A percentile compares a stretch with the other conserved stretches of the same genome.
These are phyloP conservation scores for Paradoxurus hermaphroditus DNA, from an alignment of 2,113 vertebrate species.

Conservation along the genomic window DNA sequence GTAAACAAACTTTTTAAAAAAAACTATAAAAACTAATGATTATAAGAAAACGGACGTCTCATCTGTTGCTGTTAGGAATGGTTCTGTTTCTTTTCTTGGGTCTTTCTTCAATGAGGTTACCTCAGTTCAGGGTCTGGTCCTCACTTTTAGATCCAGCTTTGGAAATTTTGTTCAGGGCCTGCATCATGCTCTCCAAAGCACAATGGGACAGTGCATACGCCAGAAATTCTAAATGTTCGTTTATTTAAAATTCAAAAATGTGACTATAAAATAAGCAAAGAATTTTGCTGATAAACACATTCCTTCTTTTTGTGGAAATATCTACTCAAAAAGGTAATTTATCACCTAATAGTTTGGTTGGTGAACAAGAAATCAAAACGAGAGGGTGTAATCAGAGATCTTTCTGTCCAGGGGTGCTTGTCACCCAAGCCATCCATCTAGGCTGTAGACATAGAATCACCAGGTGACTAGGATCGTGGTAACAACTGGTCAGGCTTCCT, in stretches of 20 bases:
- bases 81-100: neutral
- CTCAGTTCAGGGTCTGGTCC: neutral
- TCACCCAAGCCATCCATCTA: neutral
- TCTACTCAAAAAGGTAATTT: neutral
- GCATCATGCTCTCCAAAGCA: neutral
- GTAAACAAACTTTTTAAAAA: no score
- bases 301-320: neutral
- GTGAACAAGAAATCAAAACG: neutral
- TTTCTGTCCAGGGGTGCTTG: neutral
- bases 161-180: neutral
- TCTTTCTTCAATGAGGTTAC: neutral
- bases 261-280: neutral
- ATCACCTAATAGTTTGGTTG: neutral
- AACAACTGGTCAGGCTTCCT: no score
- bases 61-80: neutral
- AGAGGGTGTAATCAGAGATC: neutral
- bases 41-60: neutral
- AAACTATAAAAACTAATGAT: no score
- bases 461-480: neutral
- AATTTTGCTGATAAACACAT: neutral
- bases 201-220: neutral
- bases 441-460: neutral
- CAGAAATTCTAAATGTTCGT: neutral
- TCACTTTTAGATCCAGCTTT: neutral
- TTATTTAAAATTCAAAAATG: neutral